phyloP scores from a whole-genome alignment of 2,113 vertebrate species.

The Passer montanus region DNA sequence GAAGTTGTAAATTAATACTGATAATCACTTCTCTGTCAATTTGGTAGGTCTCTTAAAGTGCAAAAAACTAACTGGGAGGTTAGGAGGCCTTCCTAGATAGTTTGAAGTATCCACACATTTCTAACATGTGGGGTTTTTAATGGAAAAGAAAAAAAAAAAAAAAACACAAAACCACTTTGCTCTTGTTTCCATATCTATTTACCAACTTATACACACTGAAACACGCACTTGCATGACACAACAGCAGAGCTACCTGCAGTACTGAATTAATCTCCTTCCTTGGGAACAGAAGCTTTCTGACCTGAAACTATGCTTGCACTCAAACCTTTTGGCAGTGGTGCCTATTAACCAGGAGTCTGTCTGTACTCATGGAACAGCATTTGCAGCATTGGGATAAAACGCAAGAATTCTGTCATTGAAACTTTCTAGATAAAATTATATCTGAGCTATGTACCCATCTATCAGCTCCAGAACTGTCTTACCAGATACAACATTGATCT shows the following conservation, averaged over 20 bases:
- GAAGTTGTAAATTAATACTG: background rate
- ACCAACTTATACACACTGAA: background rate
- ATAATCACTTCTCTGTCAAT: background rate
- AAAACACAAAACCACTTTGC: background rate
- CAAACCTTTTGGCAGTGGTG: background rate
- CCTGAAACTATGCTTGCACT: background rate
- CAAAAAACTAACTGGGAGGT: background rate
- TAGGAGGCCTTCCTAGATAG: background rate
- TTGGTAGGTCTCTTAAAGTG: background rate
- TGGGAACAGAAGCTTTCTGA: background rate
- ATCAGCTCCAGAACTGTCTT: background rate
- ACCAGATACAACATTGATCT: background rate
- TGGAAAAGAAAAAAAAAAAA: background rate
- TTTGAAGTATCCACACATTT: background rate
- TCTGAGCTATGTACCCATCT: background rate
- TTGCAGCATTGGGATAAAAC: background rate
- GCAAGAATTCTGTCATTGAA: background rate
- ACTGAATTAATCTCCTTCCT: background rate
- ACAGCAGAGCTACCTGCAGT: background rate
- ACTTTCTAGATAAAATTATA: background rate
- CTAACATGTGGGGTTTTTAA: background rate
- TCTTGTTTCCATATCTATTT: background rate
- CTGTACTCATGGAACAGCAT: background rate
- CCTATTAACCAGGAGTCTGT: background rate
- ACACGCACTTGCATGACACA: background rate